A percentile compares a stretch with the other conserved stretches of the same genome.
These are phyloP conservation scores for Hystrix brachyura DNA, from an alignment of 2,113 vertebrate genomes.

Conservation along the genomic window DNA sequence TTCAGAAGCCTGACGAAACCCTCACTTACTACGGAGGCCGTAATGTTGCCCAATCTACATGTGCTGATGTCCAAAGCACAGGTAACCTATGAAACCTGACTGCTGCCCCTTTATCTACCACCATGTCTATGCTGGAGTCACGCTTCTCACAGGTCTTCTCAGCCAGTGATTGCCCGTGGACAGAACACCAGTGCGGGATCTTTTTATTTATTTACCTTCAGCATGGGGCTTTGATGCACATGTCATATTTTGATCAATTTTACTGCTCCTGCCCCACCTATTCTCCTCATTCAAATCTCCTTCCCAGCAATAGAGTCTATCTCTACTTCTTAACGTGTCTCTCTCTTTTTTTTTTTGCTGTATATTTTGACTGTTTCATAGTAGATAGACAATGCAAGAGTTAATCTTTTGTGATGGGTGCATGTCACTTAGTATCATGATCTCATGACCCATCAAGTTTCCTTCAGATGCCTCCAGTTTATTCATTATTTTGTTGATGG, in stretches of 20 bases:
- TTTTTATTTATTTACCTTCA: background rate
- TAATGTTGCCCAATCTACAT: background rate
- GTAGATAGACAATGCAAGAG: background rate
- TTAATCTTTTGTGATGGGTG: background rate
- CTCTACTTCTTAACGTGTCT: background rate
- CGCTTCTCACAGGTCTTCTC: background rate
- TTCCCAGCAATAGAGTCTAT: background rate
- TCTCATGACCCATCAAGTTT: background rate
- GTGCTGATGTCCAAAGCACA: background rate
- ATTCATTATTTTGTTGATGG: background rate
- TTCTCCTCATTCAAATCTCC: background rate
- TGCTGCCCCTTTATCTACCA: background rate
- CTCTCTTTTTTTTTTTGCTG: background rate
- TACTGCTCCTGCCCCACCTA: background rate
- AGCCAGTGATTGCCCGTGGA: fast-evolving
- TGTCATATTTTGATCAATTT: background rate
- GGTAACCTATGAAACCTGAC: background rate
- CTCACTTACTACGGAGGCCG: background rate
- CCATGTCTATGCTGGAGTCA: background rate
- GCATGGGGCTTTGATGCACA: background rate
- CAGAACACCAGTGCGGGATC: fast-evolving
- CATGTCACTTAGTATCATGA: background rate
- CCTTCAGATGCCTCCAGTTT: background rate
- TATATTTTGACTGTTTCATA: background rate
- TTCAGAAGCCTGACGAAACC: background rate